These are phyloP conservation scores for Pangasius larnaudii DNA, from an alignment of 2,797 vertebrate species.

Conservation along the genomic window DNA sequence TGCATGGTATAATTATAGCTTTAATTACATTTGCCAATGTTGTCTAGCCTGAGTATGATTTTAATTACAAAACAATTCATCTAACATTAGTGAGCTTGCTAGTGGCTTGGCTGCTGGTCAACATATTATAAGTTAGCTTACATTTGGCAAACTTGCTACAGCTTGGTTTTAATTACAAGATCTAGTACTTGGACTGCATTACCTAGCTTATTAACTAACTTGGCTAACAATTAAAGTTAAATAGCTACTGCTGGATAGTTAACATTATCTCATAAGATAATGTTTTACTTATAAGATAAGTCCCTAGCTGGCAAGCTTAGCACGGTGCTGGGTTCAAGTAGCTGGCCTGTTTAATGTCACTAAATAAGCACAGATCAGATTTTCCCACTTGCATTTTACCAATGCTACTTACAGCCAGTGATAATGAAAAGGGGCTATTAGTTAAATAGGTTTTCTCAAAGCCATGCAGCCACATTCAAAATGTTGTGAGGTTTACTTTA, in stretches of 20 bases:
- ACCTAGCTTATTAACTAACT: not conserved
- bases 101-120: not conserved
- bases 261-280: not conserved
- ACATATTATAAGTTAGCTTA: not conserved
- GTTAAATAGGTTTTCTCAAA: not conserved
- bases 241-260: not conserved
- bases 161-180: not conserved
- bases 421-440: not conserved
- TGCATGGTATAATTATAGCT: not conserved
- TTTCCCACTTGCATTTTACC: not conserved
- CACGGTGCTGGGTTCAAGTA: not conserved
- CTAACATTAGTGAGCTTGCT: not conserved
- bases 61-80: not conserved
- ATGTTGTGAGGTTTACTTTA: not conserved
- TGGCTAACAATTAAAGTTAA: not conserved
- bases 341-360: not conserved
- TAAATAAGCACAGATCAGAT: not conserved
- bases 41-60: no score
- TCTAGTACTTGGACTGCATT: not conserved
- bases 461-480: not conserved
- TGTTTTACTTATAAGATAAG: not conserved
- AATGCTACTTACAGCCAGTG: not conserved
- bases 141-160: not conserved
- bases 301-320: not conserved
- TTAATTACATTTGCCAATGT: not conserved